Evolutionary conservation across 2,888 invertebrate genomes (phyloP).

Genomic region (Geotrupes spiniger): DNA sequence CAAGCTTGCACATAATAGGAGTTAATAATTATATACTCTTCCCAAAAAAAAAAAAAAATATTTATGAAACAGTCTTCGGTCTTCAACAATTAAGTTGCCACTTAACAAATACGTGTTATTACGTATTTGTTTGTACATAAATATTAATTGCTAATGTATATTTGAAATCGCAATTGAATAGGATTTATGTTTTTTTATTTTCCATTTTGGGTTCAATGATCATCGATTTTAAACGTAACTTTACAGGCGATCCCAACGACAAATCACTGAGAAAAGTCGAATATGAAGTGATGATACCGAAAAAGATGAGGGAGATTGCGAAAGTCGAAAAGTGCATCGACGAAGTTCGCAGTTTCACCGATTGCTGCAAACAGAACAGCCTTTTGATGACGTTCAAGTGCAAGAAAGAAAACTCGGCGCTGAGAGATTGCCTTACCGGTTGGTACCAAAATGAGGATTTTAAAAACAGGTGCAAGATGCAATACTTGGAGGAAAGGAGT

Average conservation of each 20-base stretch:
- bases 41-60: no score
- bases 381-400: conserved; percentile 74
- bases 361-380: conserved; percentile 67
- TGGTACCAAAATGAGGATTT: conserved; percentile 82
- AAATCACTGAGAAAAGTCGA: conserved; percentile 82
- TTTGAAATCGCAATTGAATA: no score
- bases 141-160: no score
- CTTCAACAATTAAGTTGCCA: no score
- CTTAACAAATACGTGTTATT: no score
- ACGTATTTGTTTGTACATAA: no score
- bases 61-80: no score
- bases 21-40: no score
- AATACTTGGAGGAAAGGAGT: conserved; percentile 77
- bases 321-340: conserved; percentile 72
- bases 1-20: no score
- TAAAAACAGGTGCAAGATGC: conserved; percentile 67
- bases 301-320: conserved; percentile 81
- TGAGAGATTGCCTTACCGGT: conserved; percentile 67
- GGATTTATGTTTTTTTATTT: no score
- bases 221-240: not conserved
- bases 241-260: conserved; percentile 83
- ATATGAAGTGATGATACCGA: conserved; percentile 77
- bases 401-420: conserved; percentile 63
- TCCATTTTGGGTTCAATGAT: no score
- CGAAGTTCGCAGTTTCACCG: conserved; percentile 68